Evolutionary conservation across 1,140 invertebrate species (phyloP).

Genomic region (Magallana angulata): DNA sequence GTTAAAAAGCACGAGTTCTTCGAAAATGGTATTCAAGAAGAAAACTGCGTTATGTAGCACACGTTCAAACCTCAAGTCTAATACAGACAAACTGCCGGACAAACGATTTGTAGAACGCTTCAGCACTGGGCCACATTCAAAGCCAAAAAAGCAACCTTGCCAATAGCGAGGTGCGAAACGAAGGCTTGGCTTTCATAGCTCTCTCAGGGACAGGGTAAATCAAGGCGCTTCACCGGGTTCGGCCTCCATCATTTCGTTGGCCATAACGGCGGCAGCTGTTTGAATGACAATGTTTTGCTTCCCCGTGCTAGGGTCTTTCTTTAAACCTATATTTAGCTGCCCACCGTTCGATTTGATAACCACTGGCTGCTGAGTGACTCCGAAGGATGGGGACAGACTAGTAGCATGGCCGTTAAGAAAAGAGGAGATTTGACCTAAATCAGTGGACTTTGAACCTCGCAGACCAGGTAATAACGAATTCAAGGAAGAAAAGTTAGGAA

Average conservation of each 20-base stretch:
- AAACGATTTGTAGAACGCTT: conserved; percentile 20
- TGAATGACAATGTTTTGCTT: conserved; percentile 11
- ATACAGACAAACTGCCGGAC: background rate
- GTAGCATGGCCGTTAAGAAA: background rate
- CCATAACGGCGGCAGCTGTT: conserved; percentile 5
- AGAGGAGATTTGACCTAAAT: background rate
- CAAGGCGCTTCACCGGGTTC: conserved; percentile 6
- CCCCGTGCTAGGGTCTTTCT: conserved; percentile 3
- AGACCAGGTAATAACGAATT: background rate
- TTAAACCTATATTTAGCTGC: background rate
- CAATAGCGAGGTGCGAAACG: background rate
- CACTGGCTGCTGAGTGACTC: conserved; percentile 10
- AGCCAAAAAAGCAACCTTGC: background rate
- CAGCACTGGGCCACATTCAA: conserved; percentile 21
- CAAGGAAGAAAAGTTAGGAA: background rate
- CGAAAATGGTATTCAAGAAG: too few species aligned
- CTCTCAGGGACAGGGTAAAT: background rate
- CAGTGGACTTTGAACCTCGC: background rate
- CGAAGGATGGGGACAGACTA: background rate
- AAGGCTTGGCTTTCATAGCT: background rate
- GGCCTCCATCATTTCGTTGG: background rate
- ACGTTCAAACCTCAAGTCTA: too few species aligned
- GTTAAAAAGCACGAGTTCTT: too few species aligned
- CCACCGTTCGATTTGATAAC: conserved; percentile 25
- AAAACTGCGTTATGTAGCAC: too few species aligned